Base-by-base conservation (phyloP, 2,888 invertebrate species). In the Sinhomidia bicolor region DNA sequence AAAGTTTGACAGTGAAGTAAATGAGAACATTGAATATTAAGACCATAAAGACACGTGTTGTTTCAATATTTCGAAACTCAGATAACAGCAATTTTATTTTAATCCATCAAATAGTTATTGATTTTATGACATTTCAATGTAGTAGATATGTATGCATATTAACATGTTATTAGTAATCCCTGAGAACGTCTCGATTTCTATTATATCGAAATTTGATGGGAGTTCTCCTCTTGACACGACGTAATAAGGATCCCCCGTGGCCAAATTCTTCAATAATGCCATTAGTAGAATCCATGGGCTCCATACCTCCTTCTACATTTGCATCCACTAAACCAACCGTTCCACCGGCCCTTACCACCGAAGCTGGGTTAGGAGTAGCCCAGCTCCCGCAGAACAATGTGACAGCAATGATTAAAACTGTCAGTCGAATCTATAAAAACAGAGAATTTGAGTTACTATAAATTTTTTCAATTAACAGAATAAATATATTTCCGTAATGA, bases 141-240 rank as follows among this genome's bases (percentile, higher is more conserved):
- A 7, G 36, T 7, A 36, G 7, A 36, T 7, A 36, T 36, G 36
- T 36, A 36, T 36, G 36, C 7, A 36, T 36, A 36, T 5, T 36
- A 7, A 36, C 7, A 36, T 44, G 2, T 12, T 20, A 6, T 84
- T 47, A 84, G 44, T 85, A 85, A 36, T 87, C 87, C 32, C 81
- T 9, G 14, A 44, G 26, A 47, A 87, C 26, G 14, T 86, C 86
- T 14, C 65, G 26, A 23, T 79, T 71, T 10, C 80, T 36, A 41
- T 57, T 79, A 71, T 79, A 86, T 9, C 80, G 32, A 17, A 86
- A 14, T 51, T 74, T 83, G 1, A 32, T 17, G 12, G 32, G 47
- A 44, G 23, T 80, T 36, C 44, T 20, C 41, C 71, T 20, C 41
- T 71, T 71, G 20, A 71, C 44, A 3, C 71, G 71, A 44, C 12